Base-by-base conservation (phyloP, 1,140 invertebrate species). In the Reticulitermes speratus region DNA sequence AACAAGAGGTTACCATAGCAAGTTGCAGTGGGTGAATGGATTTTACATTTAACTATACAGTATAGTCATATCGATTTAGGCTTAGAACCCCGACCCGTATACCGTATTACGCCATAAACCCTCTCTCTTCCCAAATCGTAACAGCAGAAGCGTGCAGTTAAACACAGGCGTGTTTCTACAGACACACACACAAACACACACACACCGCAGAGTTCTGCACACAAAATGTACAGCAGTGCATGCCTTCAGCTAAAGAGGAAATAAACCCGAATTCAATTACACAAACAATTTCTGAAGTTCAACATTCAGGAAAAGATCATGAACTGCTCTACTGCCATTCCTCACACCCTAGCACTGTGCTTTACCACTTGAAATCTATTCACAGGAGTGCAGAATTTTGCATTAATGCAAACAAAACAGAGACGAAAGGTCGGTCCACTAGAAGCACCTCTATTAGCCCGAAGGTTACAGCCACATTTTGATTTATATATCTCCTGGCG, bases 261-360 rank as follows among this genome's bases (percentile, higher is more conserved):
- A 55, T 55, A 55, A 55, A 55, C 52, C 52, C 19, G 65, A 75
- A 75, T 75, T 75, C 65, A 75, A 75, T 75, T 75, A 75, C 65
- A 30, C 65, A 69, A 69, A 69, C 65, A 75, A 75, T 75, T 75
- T 75, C 65, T 75, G 25, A 75, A 75, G 65, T 75, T 75, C n/a
- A 75, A 30, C 25, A 30, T 30, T 75, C 25, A 75, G 65, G 65
- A 75, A 75, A 75, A 75, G 25, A 75, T 75, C 65, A 30, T 30
- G 65, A 12, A 75, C 65, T 30, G 65, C n/a, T 75, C 25, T 30
- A 14, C n/a, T 12, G 25, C n/a, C 25, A n/a, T 75, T 55, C 19
- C 52, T 55, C 52, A 75, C 65, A 75, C 25, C n/a, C 25, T 12
- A 12, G 65, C 25, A 30, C 7, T 30, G 25, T 30, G 65, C 52